Evolutionary conservation across 2,113 vertebrate genomes (phyloP).

Genomic region (Planiliza haematocheilus): DNA sequence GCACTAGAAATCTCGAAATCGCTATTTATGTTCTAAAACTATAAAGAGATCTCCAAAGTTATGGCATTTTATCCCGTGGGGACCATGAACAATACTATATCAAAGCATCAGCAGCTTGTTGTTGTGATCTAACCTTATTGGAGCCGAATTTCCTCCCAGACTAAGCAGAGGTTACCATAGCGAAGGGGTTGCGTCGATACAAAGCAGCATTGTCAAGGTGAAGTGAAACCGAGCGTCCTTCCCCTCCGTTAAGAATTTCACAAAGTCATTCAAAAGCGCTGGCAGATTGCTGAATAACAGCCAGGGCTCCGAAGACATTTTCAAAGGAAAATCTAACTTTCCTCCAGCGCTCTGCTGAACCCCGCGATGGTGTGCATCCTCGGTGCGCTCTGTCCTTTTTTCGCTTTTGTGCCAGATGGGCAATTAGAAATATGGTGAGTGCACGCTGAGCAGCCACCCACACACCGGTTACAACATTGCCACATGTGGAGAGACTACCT

Average conservation of each 20-base stretch:
- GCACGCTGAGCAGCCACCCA: conserved; percentile 69
- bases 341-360: conserved; percentile 37
- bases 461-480: conserved; percentile 63
- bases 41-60: too few relatives aligned
- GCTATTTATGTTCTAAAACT: too few relatives aligned
- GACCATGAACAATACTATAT: neutral
- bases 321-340: conserved; percentile 18
- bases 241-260: conserved; percentile 1
- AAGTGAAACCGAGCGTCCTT: conserved; percentile 7
- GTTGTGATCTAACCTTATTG: neutral
- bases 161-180: neutral
- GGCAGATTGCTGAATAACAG: conserved; percentile 12
- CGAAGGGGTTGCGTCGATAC: neutral
- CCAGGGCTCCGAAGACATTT: conserved; percentile 7
- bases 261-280: conserved; percentile 29
- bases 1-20: too few relatives aligned
- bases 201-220: neutral
- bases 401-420: conserved; percentile 73
- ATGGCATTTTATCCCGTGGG: too few relatives aligned
- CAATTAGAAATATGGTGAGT: conserved; percentile 69
- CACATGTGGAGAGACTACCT: conserved; percentile 70
- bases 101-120: neutral
- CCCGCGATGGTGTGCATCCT: conserved; percentile 34
- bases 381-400: conserved; percentile 20
- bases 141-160: neutral